Percentiles rank a stretch among this genome's conserved stretches.
These are phyloP conservation scores for Uropsilus gracilis DNA, from an alignment of 2,113 vertebrate species.

Conservation along the genomic window DNA sequence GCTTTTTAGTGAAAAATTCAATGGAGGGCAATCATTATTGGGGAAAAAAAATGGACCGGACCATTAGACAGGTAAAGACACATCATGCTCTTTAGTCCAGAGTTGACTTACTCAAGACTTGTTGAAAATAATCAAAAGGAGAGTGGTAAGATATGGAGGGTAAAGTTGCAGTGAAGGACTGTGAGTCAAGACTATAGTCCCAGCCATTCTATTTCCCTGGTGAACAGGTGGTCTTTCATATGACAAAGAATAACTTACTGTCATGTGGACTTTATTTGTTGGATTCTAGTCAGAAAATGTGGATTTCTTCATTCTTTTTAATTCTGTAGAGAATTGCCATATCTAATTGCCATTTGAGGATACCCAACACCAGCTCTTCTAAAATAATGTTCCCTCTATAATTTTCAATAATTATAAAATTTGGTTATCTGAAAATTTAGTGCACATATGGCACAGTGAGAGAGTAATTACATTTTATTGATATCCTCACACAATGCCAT, in stretches of 20 bases:
- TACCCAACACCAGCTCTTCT: conserved; percentile 50
- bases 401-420: conserved; percentile 1
- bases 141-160: not conserved
- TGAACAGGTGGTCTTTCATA: not conserved
- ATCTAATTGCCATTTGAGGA: conserved; percentile 50
- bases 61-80: not conserved
- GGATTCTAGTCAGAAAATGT: not conserved
- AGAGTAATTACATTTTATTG: conserved; percentile 68
- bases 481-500: conserved; percentile 52
- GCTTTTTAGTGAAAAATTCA: not conserved
- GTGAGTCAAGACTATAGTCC: not conserved
- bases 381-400: conserved; percentile 14
- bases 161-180: not conserved
- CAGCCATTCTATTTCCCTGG: not conserved
- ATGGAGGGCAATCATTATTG: not conserved
- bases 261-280: not conserved
- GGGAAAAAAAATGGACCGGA: not conserved
- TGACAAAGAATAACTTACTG: not conserved
- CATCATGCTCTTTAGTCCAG: not conserved
- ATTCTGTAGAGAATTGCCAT: not conserved
- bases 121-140: not conserved
- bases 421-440: conserved; percentile 59
- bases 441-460: conserved; percentile 17
- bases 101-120: not conserved
- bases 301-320: not conserved